Evolutionary conservation across 2,113 vertebrate species (phyloP), one percentile per base, ranked within the genome.

Genomic region (Epinephelus cyanopodus): DNA sequence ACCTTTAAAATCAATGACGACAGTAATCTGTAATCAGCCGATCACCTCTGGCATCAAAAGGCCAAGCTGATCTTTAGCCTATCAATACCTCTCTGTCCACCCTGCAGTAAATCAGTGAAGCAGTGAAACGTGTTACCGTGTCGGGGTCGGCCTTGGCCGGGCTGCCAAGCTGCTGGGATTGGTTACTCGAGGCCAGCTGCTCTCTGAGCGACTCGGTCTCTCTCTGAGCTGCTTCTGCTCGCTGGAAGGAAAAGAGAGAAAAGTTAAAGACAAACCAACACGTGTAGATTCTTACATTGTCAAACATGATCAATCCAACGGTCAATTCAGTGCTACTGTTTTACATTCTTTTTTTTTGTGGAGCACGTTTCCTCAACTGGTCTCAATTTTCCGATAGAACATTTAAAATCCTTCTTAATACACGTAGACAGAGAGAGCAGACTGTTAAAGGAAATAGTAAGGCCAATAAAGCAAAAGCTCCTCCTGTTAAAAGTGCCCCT

Each of bases 221-320:
- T 92, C 98, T 96, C 93, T 99, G 96, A 56, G 97, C 97, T 79
- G 96, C 96, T 90, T 99, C 98, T 92, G 96, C 98, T 95, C 97
- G 98, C 98, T 99, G 95, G 77, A 82, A 81, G 45, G 45, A 85
- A 69, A 75, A 63, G 18, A 54, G 25, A 62, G 17, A 62, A 71
- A 54, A 2, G 14, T 45, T 69, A 18, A 77, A 64, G 48, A 25
- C 77, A 75, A 77, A 68, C 60, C 33, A 25, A 56, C 23, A 1
- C 5, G 45, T 39, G 10, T 14, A 69, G 63, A 64, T 56, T 76
- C 50, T 18, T 45, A 78, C 63, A 57, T 4, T 63, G 64, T 79
- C 75, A 79, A 76, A 84, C 74, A 73, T 37, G 18, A 70, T 80
- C 15, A 47, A 39, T 69, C 25, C 80, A 48, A 57, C 21, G 39